Base-by-base conservation (phyloP, 1,140 invertebrate species). In the Drosophila santomea region DNA sequence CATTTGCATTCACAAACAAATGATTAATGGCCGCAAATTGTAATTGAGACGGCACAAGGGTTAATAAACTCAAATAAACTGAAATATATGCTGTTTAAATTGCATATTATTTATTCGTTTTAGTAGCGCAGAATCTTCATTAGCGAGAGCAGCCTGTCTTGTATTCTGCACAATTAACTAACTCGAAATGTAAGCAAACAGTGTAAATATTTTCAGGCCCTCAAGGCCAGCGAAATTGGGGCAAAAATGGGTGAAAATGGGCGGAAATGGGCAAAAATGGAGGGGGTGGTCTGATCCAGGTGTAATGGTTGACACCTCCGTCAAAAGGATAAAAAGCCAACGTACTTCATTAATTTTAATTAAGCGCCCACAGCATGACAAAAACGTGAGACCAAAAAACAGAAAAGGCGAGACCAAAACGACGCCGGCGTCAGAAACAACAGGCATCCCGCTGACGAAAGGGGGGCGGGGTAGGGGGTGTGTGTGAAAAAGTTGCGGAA, bases 341-440 rank as follows among this genome's bases (percentile, higher is more conserved):
- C 74, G 82, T 78, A 86, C 78, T 85, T 85, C 82, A 85, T 85
- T 85, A 86, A 85, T 85, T 85, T 85, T 86, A 86, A 86, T 85
- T 86, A 85, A 81, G 78, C 82, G 74, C 57, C 78, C 78, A 78
- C 74, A 78, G 83, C 82, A 67, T 63, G 74, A 67, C 78, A 78
- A 80, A 86, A 74, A 81, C 66, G 57, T 58, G 52, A 74, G 50
- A 48, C 41, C 63, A 36, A 67, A 74, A 68, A 41, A 25, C 20
- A 20, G 20, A 20, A 20, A 2, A 57, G 50, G 38, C 52, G 45
- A 58, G 45, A 50, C 52, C 38, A 43, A 50, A 74, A 55, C 41
- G 50, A 72, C 54, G 52, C 8, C 63, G 32, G 28, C 38, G 8
- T 23, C 56, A 20, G 8, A 20, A 36, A 38, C 66, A 55, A 47